Conservation (phyloP, 2,888 invertebrate genomes). For the Limnephilus rhombicus region DNA sequence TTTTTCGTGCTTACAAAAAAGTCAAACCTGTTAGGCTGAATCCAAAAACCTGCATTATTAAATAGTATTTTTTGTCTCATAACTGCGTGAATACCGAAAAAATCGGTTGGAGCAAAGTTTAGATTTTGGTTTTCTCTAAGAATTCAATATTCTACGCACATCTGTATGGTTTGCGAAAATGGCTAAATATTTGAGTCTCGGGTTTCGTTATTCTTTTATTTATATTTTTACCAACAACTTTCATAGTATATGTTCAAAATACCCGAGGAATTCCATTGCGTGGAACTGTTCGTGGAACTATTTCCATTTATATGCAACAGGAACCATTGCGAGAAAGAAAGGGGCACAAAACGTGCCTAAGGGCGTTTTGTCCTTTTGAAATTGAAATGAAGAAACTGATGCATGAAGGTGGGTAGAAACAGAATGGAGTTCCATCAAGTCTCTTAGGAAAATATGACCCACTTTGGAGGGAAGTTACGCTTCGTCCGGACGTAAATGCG, state of each 20-base stretch:
- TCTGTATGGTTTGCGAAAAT: not conserved
- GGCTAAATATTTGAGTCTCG: constrained; percentile 14
- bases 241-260: not conserved
- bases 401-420: constrained; percentile 44
- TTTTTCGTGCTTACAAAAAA: too few species aligned
- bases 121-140: not conserved
- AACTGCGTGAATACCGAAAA: not conserved
- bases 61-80: too few species aligned
- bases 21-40: too few species aligned
- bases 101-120: not conserved
- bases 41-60: not conserved
- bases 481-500: constrained; percentile 36
- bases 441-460: constrained; percentile 51
- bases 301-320: constrained; percentile 50
- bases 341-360: constrained; percentile 43
- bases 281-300: not conserved
- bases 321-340: constrained; percentile 31
- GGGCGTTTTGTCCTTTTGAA: constrained; percentile 56
- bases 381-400: constrained; percentile 59
- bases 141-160: not conserved
- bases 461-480: constrained; percentile 47
- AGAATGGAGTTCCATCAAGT: constrained; percentile 46
- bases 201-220: constrained; percentile 15
- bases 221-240: constrained; percentile 13
- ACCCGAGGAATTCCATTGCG: constrained; percentile 15